Evolutionary conservation across 2,113 vertebrate species (phyloP), one percentile per base, ranked within the genome.

Genomic region (Oreochromis tanganicae): DNA sequence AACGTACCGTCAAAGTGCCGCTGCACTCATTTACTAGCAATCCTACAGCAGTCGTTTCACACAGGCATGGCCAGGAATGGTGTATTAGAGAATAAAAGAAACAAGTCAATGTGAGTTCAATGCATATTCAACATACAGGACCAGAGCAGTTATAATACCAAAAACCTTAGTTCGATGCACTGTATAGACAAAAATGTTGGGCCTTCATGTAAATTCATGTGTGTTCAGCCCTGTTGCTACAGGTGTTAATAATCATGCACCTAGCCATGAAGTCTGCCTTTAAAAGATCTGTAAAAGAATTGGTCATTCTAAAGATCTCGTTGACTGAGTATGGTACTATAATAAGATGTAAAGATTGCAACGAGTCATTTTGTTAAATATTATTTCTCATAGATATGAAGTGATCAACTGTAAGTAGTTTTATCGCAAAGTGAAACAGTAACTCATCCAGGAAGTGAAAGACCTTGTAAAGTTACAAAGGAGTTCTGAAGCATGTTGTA

Each of bases 41-140:
- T 59, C 29, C 61, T 11, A 48, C 32, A 59, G 59, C 71, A 75
- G 48, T 80, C 13, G 56, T 46, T 86, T 73, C 43, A 48, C 56
- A 82, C 57, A 81, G n/a, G 34, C 43, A 50, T 36, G 48, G 29
- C 36, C 41, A 34, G 24, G 68, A 82, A 48, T 48, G 34, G 43
- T 88, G 43, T 87, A 84, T 38, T 84, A 48, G 34, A 88, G 50
- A 80, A 61, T 19, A 73, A 68, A 48, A 86, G 41, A 59, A 73
- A 27, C 21, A 9, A 41, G 21, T 73, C 13, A 24, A 24, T 46
- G 38, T 5, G 55, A 38, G 8, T 66, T 38, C 12, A 68, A 12
- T 83, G 85, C 66, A 57, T 83, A 84, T 90, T 85, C 81, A 94
- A 80, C 87, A 87, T 56, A 88, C 87, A 84, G 6, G 19, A 80